Evolutionary conservation across 2,797 vertebrate species (phyloP), one percentile per base, ranked within the genome.

Genomic region (Limnodromus scolopaceus): DNA sequence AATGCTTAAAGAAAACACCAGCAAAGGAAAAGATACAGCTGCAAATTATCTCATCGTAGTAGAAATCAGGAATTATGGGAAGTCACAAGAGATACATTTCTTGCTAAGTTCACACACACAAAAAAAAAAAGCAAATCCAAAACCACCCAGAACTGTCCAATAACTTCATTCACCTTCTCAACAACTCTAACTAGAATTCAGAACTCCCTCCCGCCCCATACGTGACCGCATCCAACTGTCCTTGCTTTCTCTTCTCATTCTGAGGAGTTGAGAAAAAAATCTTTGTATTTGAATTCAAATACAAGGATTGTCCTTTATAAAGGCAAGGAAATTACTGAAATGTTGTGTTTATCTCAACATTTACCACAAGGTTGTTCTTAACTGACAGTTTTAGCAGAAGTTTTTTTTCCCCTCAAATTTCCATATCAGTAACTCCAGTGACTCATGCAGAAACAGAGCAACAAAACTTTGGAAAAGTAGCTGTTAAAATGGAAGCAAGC

Each of bases 131-230:
- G 46, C 16, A 74, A 63, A 87, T 63, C 1, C 2, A 39, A 68
- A 24, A 69, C 14, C 39, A 71, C 24, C 61, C 16, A 61, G 19
- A 69, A n/a, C 10, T 66, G 55, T 66, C 27, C 48, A 17, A 1
- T n/a, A 57, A 24, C 13, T 64, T 53, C 36, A 65, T 23, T 77
- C 43, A 83, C 16, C 1, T 54, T 57, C 54, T 58, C 48, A 70
- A 46, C 45, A 60, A 49, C 0, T 1, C 5, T 38, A 49, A 45
- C 45, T 36, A 64, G 54, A 65, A 51, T 3, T 11, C 1, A 0
- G 16, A 60, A 55, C 17, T 64, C 24, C 3, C 25, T 84, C 39
- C 24, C 69, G 23, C 9, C 17, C 18, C 11, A 14, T 60, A n/a
- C 13, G 18, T 23, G 34, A 83, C 24, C 48, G 16, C 6, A 32